These are phyloP conservation scores for Apostichopus leukothele DNA, from an alignment of 53 echinoderm and acorn worm species.

Conservation along the genomic window DNA sequence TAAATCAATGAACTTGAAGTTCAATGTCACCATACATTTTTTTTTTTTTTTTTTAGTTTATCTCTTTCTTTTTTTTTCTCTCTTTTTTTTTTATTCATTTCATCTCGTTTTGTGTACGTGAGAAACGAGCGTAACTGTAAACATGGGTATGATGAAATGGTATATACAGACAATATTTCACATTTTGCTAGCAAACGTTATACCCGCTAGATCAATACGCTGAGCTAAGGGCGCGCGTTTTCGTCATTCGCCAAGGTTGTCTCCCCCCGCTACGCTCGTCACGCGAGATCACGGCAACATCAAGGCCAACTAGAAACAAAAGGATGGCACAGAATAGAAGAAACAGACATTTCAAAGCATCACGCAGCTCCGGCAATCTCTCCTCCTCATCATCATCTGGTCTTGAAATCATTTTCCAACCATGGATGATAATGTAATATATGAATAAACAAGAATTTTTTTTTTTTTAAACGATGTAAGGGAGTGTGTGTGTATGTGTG, in stretches of 20 bases:
- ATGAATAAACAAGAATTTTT: neutral
- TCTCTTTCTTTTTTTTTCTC: neutral
- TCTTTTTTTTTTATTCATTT: neutral
- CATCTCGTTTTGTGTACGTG: constrained; percentile 17
- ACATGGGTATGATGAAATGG: neutral
- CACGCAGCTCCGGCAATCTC: neutral
- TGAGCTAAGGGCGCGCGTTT: neutral
- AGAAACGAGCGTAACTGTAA: constrained; percentile 15
- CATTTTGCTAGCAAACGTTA: neutral
- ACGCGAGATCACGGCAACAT: neutral
- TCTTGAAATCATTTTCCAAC: neutral
- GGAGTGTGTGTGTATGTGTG: neutral
- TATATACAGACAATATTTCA: neutral
- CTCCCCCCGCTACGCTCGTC: neutral
- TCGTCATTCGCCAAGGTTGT: constrained; percentile 44
- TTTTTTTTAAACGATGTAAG: neutral
- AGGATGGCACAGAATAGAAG: neutral
- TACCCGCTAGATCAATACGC: constrained; percentile 11
- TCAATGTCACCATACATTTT: constrained; percentile 15
- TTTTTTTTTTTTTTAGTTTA: neutral
- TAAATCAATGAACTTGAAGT: constrained; percentile 26
- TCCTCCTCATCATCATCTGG: neutral
- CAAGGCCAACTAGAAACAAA: constrained; percentile 1
- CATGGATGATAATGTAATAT: neutral
- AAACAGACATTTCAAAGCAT: neutral